These are phyloP conservation scores for Poecile montanus DNA, from an alignment of 2,797 vertebrate species.

Conservation along the genomic window DNA sequence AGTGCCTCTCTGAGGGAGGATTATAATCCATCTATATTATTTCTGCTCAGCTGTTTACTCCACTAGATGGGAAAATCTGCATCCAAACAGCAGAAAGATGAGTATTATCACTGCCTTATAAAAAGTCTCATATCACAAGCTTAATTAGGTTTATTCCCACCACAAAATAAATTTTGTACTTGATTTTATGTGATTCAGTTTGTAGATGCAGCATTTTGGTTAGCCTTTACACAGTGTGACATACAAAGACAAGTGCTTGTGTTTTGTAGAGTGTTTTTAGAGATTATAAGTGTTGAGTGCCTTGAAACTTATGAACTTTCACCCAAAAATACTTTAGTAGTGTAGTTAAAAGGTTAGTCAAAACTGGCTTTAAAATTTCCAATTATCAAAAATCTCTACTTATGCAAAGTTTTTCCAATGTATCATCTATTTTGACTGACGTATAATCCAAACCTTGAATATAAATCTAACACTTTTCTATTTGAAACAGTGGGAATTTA, in stretches of 20 bases:
- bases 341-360: not conserved
- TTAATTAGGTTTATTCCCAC: not conserved
- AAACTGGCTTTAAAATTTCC: not conserved
- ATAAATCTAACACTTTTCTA: not conserved
- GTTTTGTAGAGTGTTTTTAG: not conserved
- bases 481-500: not conserved
- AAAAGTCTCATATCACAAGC: not conserved
- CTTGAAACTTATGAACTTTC: not conserved
- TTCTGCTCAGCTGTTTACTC: not conserved
- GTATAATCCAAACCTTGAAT: not conserved
- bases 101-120: not conserved
- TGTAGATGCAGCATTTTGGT: not conserved
- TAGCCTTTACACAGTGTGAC: not conserved
- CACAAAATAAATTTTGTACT: not conserved
- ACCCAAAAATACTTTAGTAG: not conserved
- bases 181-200: not conserved
- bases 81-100: not conserved
- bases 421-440: not conserved
- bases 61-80: not conserved
- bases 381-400: not conserved
- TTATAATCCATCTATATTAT: not conserved
- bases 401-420: not conserved
- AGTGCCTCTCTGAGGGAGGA: not conserved
- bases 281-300: not conserved
- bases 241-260: not conserved